Conservation (phyloP, 2,888 invertebrate species). For the Torymus aiolomorphi region DNA sequence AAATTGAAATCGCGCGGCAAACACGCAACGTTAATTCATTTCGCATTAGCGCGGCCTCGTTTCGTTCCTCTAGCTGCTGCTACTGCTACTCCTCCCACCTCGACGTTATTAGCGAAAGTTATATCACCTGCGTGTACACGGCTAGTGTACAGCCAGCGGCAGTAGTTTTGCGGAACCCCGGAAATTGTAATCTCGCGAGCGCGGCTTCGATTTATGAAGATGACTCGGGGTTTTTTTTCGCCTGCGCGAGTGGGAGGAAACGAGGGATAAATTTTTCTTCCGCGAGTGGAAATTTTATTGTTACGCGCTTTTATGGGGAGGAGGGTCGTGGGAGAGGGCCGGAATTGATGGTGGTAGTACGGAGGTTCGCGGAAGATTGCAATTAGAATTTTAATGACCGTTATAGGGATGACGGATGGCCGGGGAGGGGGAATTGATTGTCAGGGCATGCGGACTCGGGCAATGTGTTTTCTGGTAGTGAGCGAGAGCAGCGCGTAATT, state of each 20-base stretch:
- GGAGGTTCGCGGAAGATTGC: slow-evolving; percentile 7
- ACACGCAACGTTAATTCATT: slow-evolving; percentile 54
- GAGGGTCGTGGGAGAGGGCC: not conserved
- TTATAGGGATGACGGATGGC: not conserved
- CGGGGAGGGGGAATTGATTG: slow-evolving; percentile 3
- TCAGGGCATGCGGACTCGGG: not conserved
- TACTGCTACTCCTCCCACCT: slow-evolving; percentile 15
- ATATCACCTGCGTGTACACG: not conserved
- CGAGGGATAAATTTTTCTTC: too few relatives aligned
- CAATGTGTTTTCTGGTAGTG: not conserved
- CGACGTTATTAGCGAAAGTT: slow-evolving; percentile 59
- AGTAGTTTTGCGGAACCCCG: too few relatives aligned
- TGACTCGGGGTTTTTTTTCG: too few relatives aligned
- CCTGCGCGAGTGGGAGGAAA: too few relatives aligned
- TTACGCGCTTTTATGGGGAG: too few relatives aligned
- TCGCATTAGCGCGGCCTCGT: slow-evolving; percentile 56
- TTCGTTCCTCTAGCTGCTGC: not conserved
- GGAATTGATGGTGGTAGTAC: not conserved
- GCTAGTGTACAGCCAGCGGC: too few relatives aligned
- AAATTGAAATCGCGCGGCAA: slow-evolving; percentile 36
- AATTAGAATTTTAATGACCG: slow-evolving; percentile 24
- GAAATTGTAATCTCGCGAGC: too few relatives aligned
- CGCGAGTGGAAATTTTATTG: too few relatives aligned
- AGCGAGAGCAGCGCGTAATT: too few relatives aligned
- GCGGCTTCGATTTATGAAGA: too few relatives aligned